Base-by-base conservation (phyloP, 2,888 invertebrate genomes). In the Teinopalpus imperialis region DNA sequence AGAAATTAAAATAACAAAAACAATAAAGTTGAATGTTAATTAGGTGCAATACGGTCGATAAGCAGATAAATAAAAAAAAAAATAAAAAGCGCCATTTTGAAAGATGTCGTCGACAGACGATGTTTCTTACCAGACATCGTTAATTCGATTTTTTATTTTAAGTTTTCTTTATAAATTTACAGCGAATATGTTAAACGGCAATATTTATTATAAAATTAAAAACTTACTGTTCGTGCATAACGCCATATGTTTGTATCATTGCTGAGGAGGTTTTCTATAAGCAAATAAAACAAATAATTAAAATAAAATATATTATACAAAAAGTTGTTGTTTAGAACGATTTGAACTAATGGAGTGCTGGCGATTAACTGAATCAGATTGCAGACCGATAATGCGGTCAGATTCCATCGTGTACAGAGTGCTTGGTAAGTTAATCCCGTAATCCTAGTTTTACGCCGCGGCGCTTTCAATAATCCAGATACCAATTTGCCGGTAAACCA, bases 401-500 rank as follows among this genome's bases (percentile, higher is more conserved):
- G 43, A 46, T 56, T 51, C 44, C 48, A 50, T 40, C 53, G 29
- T 35, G 30, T 41, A 41, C 23, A 47, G n/a, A 43, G 30, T 41
- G 41, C 46, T 52, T 47, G 48, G 39, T 52, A 54, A 40, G 45
- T 44, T 58, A 63, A 66, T 58, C 62, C 56, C 44, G 54, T 75
- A 70, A 68, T 66, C 70, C 66, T 46, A 52, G 69, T 59, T 70
- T 68, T 62, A 66, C 69, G 65, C 61, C 57, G 62, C 66, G 64
- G 74, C 78, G 73, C 73, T 69, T 69, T 66, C 55, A 52, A 56
- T 83, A 82, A 83, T 81, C 81, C 78, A 51, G 67, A 79, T 75
- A 71, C 77, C 77, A 79, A 82, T 82, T 81, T 81, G 67, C 59
- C 66, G 66, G 61, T 76, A 73, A 83, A 80, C 81, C 81, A 80